phyloP scores from a whole-genome alignment of 2,797 vertebrate genomes.

The Dicrostonyx torquatus region DNA sequence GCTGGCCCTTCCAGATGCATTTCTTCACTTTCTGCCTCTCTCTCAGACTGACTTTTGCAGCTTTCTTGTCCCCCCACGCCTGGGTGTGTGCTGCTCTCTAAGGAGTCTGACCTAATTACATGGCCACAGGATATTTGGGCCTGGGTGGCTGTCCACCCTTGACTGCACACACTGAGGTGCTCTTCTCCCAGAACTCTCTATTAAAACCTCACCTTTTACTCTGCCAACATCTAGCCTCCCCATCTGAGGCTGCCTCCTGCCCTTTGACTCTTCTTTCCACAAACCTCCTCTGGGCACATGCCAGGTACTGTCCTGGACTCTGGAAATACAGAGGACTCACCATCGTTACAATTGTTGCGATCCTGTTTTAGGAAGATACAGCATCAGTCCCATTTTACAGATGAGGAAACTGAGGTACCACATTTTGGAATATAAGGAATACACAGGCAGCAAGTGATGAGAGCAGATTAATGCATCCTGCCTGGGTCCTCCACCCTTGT shows the following conservation, averaged over 20 bases:
- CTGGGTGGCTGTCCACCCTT: background rate
- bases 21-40: background rate
- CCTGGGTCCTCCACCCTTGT: background rate
- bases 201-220: background rate
- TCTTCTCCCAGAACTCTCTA: background rate
- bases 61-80: background rate
- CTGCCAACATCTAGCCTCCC: background rate
- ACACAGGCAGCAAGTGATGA: background rate
- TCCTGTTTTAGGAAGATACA: background rate
- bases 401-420: background rate
- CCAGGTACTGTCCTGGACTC: background rate
- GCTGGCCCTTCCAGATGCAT: slow-evolving; percentile 26
- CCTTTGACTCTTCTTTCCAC: background rate
- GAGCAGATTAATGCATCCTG: background rate
- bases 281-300: background rate
- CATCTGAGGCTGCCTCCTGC: background rate
- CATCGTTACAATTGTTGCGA: background rate
- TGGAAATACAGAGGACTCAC: background rate
- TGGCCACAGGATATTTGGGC: background rate
- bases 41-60: background rate
- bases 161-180: background rate
- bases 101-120: background rate
- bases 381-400: background rate
- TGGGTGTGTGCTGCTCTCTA: background rate
- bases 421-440: background rate